Evolutionary conservation across 2,797 vertebrate genomes (phyloP), one percentile per base, ranked within the genome.

Genomic region (Distichodus sexfasciatus): DNA sequence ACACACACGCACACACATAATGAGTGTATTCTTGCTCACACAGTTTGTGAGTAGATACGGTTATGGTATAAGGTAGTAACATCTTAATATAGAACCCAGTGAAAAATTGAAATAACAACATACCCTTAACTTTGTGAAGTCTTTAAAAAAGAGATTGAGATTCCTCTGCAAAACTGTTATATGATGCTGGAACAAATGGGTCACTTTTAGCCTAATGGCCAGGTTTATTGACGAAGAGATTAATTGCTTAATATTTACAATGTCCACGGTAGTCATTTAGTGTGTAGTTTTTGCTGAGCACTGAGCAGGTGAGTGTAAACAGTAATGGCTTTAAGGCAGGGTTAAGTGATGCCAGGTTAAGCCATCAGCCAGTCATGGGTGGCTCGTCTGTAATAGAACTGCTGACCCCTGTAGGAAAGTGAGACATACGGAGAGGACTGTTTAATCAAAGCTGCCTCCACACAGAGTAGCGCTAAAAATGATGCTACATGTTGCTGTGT

Each of bases 361-460:
- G 19, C 23, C 11, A 26, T 48, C 44, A 46, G 50, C 43, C 19
- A 36, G 46, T 66, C 12, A 50, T 71, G 19, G 46, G 19, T 65
- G 47, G 26, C 69, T 60, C 60, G 36, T 14, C 61, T 54, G 65
- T 75, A 57, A 63, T 62, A 48, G 44, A 59, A 31, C 35, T 51
- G 41, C 38, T 43, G 58, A 69, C 76, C 74, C 72, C 75, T 51
- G 46, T 35, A 35, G 60, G 48, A 64, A 65, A 38, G 47, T 10
- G 35, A 53, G 47, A 53, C 15, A 17, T 38, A 50, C 10, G 51
- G 33, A 17, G 23, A 7, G n/a, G 3, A 21, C 6, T 43, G 19
- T 61, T 43, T 29, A 31, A 21, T 36, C n/a, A 23, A 7, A 58
- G 41, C 50, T 31, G 36, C 38, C 40, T 17, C 23, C 19, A 36